Conservation (phyloP, 2,113 vertebrate species). For the Cynopterus brachyotis region DNA sequence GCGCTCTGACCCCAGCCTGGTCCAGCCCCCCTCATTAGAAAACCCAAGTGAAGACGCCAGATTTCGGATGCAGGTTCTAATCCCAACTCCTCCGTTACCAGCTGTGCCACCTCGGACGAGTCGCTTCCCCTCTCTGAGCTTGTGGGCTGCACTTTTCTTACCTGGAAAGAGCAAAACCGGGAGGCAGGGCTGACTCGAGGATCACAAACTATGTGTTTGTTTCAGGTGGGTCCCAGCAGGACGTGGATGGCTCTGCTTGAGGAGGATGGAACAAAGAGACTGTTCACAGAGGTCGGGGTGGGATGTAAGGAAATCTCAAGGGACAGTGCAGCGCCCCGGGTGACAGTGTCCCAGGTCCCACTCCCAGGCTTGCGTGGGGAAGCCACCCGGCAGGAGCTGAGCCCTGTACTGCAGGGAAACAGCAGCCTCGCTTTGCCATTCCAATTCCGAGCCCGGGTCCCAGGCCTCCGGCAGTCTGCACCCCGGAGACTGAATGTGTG, state of each 20-base stretch:
- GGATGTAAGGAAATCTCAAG: background rate
- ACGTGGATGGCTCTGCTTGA: background rate
- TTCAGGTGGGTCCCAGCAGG: background rate
- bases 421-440: background rate
- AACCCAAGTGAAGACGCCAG: background rate
- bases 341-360: background rate
- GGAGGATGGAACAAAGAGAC: background rate
- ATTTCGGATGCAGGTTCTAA: background rate
- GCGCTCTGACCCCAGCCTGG: background rate
- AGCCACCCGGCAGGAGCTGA: background rate
- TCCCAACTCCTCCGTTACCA: no score
- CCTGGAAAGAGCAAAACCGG: background rate
- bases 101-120: background rate
- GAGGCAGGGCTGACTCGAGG: background rate
- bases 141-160: background rate
- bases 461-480: background rate
- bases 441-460: background rate
- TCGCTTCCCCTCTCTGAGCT: background rate
- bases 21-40: background rate
- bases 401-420: background rate
- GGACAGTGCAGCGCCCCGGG: background rate
- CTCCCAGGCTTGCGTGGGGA: background rate
- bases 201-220: background rate
- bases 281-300: background rate
- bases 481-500: rapidly evolving